phyloP scores from a whole-genome alignment of 2,113 vertebrate species.

The Forbesichthys papilliferus region DNA sequence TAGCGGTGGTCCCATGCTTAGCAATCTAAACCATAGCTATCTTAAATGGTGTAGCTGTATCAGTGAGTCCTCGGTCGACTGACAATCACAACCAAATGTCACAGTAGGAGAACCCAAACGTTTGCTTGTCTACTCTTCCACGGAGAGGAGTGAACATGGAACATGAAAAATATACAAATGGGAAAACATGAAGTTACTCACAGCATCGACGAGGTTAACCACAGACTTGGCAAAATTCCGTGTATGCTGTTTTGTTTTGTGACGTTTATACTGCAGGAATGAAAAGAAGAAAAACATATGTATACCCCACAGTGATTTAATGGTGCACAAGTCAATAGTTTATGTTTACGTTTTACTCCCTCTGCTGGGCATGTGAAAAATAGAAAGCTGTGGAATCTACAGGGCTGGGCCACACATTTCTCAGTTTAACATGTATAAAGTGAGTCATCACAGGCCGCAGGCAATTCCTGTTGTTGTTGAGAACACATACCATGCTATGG shows the following conservation, averaged over 20 bases:
- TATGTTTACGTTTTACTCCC: conserved; percentile 25
- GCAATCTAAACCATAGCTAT: no score
- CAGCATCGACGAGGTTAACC: conserved; percentile 94
- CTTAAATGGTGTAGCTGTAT: no score
- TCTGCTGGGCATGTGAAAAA: conserved; percentile 30
- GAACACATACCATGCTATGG: conserved; percentile 88
- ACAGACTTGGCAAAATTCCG: conserved; percentile 96
- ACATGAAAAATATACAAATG: neutral
- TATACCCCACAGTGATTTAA: conserved; percentile 2
- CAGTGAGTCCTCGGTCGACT: no score
- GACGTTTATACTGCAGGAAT: conserved; percentile 84
- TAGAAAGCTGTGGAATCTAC: neutral
- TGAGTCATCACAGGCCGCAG: neutral
- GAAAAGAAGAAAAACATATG: conserved; percentile 36
- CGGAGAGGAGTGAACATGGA: neutral
- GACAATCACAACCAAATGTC: no score
- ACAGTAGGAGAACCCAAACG: no score
- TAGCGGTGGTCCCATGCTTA: neutral
- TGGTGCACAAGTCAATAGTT: neutral
- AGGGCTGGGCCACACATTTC: no score
- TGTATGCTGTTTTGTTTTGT: conserved; percentile 80
- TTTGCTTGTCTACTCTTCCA: no score
- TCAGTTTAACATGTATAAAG: neutral
- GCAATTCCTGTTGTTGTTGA: neutral
- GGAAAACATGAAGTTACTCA: conserved; percentile 77